Base-by-base conservation (phyloP, 2,113 vertebrate species). In the Neotoma lepida region DNA sequence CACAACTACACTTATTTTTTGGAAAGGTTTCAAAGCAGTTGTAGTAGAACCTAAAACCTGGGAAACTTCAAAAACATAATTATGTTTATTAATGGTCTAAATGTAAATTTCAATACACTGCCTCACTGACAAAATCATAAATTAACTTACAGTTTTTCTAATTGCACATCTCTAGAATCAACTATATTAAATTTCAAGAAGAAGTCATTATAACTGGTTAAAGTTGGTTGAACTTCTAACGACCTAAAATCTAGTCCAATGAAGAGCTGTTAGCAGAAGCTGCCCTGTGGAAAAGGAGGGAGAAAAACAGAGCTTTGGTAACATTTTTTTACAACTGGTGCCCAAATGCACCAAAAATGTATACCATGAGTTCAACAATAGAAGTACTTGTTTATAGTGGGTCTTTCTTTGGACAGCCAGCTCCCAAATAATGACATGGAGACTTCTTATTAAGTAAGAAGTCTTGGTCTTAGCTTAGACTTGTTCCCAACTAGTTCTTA, bases 221-320 rank as follows among this genome's bases (percentile, higher is more conserved):
- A 93, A 90, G 66, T 92, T 94, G 30, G 88, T 90, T 89, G 49
- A 86, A 35, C 81, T 96, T 91, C 49, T 94, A 91, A 94, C 90
- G 85, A 96, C 85, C 70, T 73, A 90, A 89, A 96, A 95, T 80
- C 68, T 51, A 90, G 10, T 95, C 78, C 86, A 93, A 94, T 95
- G 26, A 96, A 82, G 84, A 95, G 20, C n/a, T 95, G 4, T 80
- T 39, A 71, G 22, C 71, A 4, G 6, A 73, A 78, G 6, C 4
- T 78, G 86, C 28, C 5, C 39, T 74, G 35, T 88, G 14, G 44
- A 28, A 6, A 80, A 1, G 1, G 30, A 76, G 5, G 26, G 4
- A 89, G 78, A n/a, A 89, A 89, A 58, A 14, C 14, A 61, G 17
- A 85, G 3, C 76, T 92, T 94, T 86, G 71, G 17, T 56, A 63